These are phyloP conservation scores for Temnothorax ravouxi DNA, from an alignment of 2,888 invertebrate genomes.

Conservation along the genomic window DNA sequence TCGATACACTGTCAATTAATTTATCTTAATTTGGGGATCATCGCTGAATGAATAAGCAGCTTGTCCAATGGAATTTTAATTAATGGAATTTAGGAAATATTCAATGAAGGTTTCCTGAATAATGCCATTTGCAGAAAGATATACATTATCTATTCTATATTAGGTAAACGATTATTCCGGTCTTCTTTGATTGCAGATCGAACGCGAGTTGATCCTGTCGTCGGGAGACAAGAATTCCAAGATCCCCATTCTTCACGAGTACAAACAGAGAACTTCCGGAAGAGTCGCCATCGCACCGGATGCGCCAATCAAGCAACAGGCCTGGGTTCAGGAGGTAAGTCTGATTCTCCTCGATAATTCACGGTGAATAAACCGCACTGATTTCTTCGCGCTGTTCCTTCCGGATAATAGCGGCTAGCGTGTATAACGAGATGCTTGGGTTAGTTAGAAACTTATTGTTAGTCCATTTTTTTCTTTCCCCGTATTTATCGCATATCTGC, in stretches of 20 bases:
- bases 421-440: background rate
- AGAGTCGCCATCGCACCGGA: constrained; percentile 91
- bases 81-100: background rate
- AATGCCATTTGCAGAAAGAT: background rate
- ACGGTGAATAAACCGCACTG: constrained; percentile 4
- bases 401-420: background rate
- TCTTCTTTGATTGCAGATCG: constrained; percentile 88
- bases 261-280: constrained; percentile 88
- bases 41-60: background rate
- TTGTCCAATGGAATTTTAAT: no score
- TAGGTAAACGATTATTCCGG: background rate
- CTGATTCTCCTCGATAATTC: constrained; percentile 38
- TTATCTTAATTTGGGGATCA: background rate
- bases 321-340: constrained; percentile 89
- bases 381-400: background rate
- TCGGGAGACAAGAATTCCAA: constrained; percentile 93
- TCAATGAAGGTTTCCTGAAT: background rate
- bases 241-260: constrained; percentile 92
- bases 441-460: background rate
- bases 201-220: constrained; percentile 92
- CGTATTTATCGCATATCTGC: background rate
- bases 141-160: background rate
- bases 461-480: background rate
- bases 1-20: background rate
- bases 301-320: constrained; percentile 91